phyloP scores from a whole-genome alignment of 2,113 vertebrate species.

The Neodontobutis hainanensis region DNA sequence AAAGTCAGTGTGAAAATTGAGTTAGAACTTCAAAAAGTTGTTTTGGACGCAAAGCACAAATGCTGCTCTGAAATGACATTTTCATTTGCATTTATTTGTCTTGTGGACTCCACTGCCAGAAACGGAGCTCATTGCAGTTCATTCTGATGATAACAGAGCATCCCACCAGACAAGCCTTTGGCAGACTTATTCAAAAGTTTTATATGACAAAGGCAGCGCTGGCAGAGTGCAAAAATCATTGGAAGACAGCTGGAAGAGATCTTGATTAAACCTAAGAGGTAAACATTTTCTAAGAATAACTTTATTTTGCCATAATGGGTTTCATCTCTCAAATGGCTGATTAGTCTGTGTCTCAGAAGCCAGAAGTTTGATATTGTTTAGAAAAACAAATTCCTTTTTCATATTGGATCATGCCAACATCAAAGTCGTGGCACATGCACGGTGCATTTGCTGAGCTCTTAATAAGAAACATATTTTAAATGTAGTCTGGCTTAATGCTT shows the following conservation, averaged over 20 bases:
- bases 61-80: conserved; percentile 33
- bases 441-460: conserved; percentile 46
- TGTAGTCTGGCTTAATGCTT: conserved; percentile 14
- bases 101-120: conserved; percentile 26
- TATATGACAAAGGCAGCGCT: conserved; percentile 37
- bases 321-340: conserved; percentile 68
- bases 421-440: conserved; percentile 54
- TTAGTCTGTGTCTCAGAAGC: conserved; percentile 51
- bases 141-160: conserved; percentile 53
- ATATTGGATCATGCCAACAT: conserved; percentile 58
- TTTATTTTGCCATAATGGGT: conserved; percentile 65
- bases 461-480: conserved; percentile 64
- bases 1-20: conserved; percentile 28
- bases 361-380: conserved; percentile 69
- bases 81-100: conserved; percentile 35
- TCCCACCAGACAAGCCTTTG: conserved; percentile 34
- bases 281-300: conserved; percentile 73
- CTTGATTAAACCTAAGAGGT: conserved; percentile 61
- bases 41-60: not conserved
- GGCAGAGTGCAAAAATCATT: conserved; percentile 43
- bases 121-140: conserved; percentile 35
- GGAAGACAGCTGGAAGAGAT: conserved; percentile 47
- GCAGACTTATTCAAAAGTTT: conserved; percentile 33
- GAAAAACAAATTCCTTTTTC: conserved; percentile 49
- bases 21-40: conserved; percentile 24